Evolutionary conservation across 2,113 vertebrate genomes (phyloP).

Genomic region (Tragelaphus imberbis): DNA sequence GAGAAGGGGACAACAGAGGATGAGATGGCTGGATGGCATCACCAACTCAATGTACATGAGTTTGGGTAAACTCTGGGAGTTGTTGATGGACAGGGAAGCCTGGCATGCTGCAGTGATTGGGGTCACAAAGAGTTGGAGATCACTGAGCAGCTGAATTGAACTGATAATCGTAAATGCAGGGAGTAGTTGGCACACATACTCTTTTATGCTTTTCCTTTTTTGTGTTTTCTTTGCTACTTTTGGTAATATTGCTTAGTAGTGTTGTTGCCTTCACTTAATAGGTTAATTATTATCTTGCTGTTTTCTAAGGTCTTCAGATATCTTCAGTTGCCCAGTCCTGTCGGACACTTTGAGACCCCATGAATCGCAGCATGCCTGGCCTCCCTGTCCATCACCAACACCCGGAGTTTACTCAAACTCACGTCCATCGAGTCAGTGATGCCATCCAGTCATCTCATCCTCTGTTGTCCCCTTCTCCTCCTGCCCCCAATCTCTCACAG

Average conservation of each 20-base stretch:
- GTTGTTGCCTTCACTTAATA: neutral
- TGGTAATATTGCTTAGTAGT: neutral
- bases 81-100: too few species aligned
- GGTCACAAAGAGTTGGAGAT: neutral
- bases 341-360: too few species aligned
- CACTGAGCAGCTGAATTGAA: neutral
- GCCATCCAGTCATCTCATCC: too few species aligned
- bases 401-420: too few species aligned
- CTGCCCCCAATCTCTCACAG: too few species aligned
- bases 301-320: neutral
- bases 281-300: neutral
- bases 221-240: neutral
- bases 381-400: too few species aligned
- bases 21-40: neutral
- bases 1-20: neutral
- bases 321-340: too few species aligned
- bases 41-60: neutral
- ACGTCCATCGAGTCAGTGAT: too few species aligned
- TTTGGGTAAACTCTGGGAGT: neutral
- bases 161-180: neutral
- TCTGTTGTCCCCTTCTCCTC: too few species aligned
- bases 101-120: too few species aligned
- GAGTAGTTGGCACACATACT: neutral
- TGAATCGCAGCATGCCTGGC: rapidly evolving
- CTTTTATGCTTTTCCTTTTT: neutral